phyloP scores from a whole-genome alignment of 1,140 invertebrate genomes.

The Riptortus pedestris region DNA sequence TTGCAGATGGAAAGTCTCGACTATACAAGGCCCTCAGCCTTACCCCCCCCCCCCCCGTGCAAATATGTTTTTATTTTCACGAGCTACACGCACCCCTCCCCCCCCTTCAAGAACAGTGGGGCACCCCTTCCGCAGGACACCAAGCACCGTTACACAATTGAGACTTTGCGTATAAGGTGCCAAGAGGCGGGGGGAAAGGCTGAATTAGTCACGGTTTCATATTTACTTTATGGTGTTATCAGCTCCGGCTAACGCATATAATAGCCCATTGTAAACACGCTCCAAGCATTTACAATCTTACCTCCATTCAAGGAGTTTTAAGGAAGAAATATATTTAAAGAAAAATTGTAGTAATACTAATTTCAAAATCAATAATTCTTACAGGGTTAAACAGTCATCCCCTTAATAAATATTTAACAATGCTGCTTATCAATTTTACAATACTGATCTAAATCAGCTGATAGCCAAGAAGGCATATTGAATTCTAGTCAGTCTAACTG shows the following conservation, averaged over 20 bases:
- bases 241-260: constrained; percentile 2
- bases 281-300: too few species aligned
- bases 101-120: not conserved
- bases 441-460: too few species aligned
- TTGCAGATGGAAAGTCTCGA: constrained; percentile 16
- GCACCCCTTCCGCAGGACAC: not conserved
- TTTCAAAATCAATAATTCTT: too few species aligned
- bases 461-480: too few species aligned
- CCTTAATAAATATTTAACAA: too few species aligned
- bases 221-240: constrained; percentile 7
- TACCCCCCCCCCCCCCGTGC: too few species aligned
- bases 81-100: not conserved
- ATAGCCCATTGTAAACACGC: not conserved
- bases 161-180: not conserved
- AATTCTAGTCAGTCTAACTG: too few species aligned
- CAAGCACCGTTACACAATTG: constrained; percentile 11
- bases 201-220: constrained; percentile 3
- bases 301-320: too few species aligned
- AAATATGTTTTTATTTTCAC: constrained; percentile 15
- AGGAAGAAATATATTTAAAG: too few species aligned
- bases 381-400: too few species aligned
- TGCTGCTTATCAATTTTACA: too few species aligned
- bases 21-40: not conserved
- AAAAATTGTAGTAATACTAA: too few species aligned
- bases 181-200: not conserved